Percentiles rank a stretch among this genome's conserved stretches.
Evolutionary conservation across 1,140 invertebrate genomes (phyloP).

Genomic region (Oedothorax gibbosus): DNA sequence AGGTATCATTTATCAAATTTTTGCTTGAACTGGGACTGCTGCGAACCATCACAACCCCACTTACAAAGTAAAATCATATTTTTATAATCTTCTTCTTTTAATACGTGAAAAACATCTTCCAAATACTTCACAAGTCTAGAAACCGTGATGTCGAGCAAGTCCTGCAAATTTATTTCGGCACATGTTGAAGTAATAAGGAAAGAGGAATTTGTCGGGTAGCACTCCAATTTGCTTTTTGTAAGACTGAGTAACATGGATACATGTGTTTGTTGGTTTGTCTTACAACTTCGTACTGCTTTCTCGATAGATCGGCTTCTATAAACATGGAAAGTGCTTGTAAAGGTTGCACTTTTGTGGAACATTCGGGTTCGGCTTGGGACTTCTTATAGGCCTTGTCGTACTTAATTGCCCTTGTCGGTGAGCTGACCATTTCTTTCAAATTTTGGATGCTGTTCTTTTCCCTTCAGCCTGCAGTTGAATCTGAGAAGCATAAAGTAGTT

Average conservation of each 20-base stretch:
- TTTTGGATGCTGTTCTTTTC: too few species aligned
- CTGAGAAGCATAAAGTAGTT: too few species aligned
- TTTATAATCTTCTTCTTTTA: not conserved
- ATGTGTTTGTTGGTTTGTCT: too few species aligned
- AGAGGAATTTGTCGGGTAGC: not conserved
- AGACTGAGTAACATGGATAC: constrained; percentile 14
- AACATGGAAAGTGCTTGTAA: constrained; percentile 13
- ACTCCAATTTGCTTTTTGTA: not conserved
- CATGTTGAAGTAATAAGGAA: not conserved
- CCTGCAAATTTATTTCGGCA: too few species aligned
- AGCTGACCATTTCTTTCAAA: too few species aligned
- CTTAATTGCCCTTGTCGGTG: too few species aligned
- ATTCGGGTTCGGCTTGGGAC: not conserved
- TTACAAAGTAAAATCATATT: not conserved
- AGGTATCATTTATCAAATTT: constrained; percentile 4
- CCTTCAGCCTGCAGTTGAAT: too few species aligned
- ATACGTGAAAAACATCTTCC: not conserved
- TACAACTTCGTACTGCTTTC: constrained; percentile 28
- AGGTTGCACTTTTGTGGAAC: not conserved
- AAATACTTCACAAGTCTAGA: not conserved
- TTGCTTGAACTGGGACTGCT: constrained; percentile 18
- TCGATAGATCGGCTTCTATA: constrained; percentile 8
- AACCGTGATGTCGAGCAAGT: not conserved
- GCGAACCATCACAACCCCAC: constrained; percentile 20
- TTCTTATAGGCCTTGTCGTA: too few species aligned